Evolutionary conservation across 2,888 invertebrate species (phyloP), one percentile per base, ranked within the genome.

Genomic region (Parnassius orleans): DNA sequence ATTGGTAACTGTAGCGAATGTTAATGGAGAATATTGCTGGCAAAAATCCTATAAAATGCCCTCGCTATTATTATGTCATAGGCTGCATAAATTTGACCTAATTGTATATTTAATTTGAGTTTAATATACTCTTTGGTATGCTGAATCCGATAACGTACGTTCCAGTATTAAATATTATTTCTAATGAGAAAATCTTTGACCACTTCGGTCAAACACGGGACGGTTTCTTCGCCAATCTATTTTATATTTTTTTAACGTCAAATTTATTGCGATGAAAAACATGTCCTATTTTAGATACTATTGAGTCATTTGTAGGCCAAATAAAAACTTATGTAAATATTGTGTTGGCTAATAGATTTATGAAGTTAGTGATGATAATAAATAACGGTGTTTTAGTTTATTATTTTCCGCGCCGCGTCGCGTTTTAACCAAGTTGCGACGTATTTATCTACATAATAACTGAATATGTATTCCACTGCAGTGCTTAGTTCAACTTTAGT

Each of bases 401-500:
- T 65, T 75, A 80, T 79, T 78, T 78, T 66, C 68, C 65, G 72
- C 77, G 74, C 80, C 72, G 74, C 71, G 73, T 71, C 79, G 72
- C 76, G 73, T 75, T 79, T 75, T 77, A 78, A 78, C 77, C 75
- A 75, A 78, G 78, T 78, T 80, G 80, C 78, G 77, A 81, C 81
- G 80, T 83, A 84, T 83, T 83, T 83, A 87, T 86, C 85, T 83
- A 76, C 81, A 84, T 89, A 87, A 88, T 85, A 85, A 79, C 79
- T 77, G 80, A 84, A 87, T 90, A 86, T 84, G 80, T 87, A 90
- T 90, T 89, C 89, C 80, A 81, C 81, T 77, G 73, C 68, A 72
- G 80, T 80, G 72, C 77, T 79, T 75, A 77, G 73, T 75, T 74
- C 72, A 74, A 74, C 68, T 76, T 65, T 63, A 63, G 64, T 68